Conservation (phyloP, 1,140 invertebrate species). For the Condylostylus longicornis region DNA sequence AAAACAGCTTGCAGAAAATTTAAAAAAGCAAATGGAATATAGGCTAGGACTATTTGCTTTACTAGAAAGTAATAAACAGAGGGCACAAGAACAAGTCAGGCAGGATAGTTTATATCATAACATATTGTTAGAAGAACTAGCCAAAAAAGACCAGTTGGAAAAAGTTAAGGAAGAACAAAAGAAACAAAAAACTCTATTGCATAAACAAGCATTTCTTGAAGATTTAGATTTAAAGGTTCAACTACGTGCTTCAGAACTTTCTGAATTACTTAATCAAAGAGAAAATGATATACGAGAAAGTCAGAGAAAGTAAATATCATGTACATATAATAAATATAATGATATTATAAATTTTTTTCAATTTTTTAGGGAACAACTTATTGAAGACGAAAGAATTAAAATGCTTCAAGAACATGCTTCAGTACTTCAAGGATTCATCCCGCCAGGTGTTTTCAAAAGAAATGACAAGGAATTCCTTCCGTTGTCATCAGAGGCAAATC, state of each 20-base stretch:
- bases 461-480: not conserved
- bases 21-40: too few species aligned
- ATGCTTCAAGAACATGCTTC: constrained; percentile 6
- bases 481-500: not conserved
- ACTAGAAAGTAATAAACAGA: too few species aligned
- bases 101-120: not conserved
- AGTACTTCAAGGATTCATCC: constrained; percentile 5
- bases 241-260: not conserved
- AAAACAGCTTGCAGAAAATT: too few species aligned
- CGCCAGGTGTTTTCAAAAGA: constrained; percentile 1
- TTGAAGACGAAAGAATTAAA: constrained; percentile 6
- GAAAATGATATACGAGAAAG: not conserved
- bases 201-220: constrained; percentile 1
- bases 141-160: constrained; percentile 4
- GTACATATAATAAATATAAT: too few species aligned
- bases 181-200: constrained; percentile 1
- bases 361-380: constrained; percentile 3
- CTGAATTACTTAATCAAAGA: not conserved
- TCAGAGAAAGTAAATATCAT: too few species aligned
- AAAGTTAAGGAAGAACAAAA: constrained; percentile 2
- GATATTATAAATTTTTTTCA: too few species aligned
- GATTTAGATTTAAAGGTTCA: not conserved
- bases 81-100: too few species aligned
- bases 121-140: constrained; percentile 1
- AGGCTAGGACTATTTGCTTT: too few species aligned